phyloP scores from a whole-genome alignment of 2,113 vertebrate species.

The Pelecanus crispus region DNA sequence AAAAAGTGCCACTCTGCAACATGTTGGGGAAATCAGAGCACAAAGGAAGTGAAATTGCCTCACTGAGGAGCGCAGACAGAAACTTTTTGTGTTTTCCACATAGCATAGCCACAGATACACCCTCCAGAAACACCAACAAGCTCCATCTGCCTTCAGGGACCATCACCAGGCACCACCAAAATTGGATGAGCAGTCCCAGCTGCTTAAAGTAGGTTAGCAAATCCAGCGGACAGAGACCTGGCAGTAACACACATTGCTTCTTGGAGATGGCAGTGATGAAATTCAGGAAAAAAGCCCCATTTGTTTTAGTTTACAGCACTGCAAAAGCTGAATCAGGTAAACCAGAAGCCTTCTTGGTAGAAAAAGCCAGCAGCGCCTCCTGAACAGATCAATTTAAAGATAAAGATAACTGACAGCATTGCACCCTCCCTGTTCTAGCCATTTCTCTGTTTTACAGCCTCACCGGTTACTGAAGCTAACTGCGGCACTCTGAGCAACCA shows the following conservation, averaged over 20 bases:
- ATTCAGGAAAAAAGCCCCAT: not conserved
- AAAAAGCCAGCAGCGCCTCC: not conserved
- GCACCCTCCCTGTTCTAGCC: not conserved
- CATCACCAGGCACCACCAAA: not conserved
- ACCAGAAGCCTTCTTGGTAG: not conserved
- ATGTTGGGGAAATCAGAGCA: accelerated
- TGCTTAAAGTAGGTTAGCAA: not conserved
- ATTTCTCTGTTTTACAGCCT: not conserved
- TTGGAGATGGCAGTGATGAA: not conserved
- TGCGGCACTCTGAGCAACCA: not conserved
- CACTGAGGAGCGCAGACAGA: not conserved
- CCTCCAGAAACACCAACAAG: not conserved
- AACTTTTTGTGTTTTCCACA: not conserved
- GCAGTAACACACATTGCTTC: not conserved
- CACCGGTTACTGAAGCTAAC: not conserved
- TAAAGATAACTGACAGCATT: not conserved
- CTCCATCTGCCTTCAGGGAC: not conserved
- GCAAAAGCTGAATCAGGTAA: not conserved
- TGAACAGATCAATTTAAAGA: not conserved
- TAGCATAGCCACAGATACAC: not conserved
- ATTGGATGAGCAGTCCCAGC: not conserved
- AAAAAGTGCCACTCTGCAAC: accelerated
- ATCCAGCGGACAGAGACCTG: not conserved
- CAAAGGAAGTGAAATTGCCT: not conserved
- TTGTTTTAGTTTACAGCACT: not conserved